These are phyloP conservation scores for Alentia gelatinosa DNA, from an alignment of 2,888 invertebrate species.

Conservation along the genomic window DNA sequence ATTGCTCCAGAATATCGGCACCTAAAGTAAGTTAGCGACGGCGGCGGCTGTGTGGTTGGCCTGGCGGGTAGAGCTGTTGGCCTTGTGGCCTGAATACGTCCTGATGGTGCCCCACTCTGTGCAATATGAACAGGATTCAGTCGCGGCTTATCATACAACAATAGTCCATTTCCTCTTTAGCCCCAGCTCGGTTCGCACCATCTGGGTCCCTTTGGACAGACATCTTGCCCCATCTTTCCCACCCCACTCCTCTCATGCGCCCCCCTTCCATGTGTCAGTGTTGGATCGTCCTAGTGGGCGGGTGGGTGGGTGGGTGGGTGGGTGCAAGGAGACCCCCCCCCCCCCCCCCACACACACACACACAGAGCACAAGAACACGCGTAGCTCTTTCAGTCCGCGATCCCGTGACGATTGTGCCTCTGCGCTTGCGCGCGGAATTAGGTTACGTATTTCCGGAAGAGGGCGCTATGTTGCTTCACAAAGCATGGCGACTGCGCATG, in stretches of 20 bases:
- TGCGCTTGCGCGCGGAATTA: not conserved
- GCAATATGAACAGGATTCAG: no score
- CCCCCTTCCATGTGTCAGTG: not conserved
- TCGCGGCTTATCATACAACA: not conserved
- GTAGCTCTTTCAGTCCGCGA: not conserved
- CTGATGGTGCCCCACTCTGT: not conserved
- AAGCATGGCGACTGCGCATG: constrained; percentile 19
- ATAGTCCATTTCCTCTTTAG: not conserved
- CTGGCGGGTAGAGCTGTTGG: not conserved
- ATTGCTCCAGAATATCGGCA: not conserved
- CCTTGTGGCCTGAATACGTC: not conserved
- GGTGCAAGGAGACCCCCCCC: not conserved
- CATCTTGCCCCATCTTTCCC: not conserved
- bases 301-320: not conserved
- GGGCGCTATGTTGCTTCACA: not conserved
- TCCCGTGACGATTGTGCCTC: constrained; percentile 6
- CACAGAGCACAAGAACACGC: not conserved
- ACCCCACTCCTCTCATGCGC: not conserved
- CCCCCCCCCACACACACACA: not conserved
- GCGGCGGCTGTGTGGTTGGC: not conserved
- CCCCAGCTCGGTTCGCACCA: not conserved
- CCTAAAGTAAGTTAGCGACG: not conserved
- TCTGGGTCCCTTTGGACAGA: not conserved
- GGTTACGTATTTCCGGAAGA: not conserved
- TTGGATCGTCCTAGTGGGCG: no score